Evolutionary conservation across 2,888 invertebrate genomes (phyloP), one percentile per base, ranked within the genome.

Genomic region (Thereva nobilitata): DNA sequence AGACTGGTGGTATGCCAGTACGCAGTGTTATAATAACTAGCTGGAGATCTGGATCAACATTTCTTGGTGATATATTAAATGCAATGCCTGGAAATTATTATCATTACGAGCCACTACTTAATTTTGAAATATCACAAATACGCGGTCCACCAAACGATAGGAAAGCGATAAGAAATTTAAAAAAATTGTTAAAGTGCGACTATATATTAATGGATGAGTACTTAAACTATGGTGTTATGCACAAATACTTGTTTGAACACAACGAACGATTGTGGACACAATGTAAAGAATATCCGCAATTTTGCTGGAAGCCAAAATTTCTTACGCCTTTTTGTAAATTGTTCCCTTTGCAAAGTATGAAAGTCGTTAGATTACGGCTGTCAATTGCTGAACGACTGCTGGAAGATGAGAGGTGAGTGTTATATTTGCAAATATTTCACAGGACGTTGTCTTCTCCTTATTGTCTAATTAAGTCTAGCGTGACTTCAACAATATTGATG

Each of bases 1-100:
- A 89, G 72, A 83, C 85, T 47, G 86, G 86, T 49, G 93, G 93
- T 9, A 84, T 82, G 67, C 93, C 93, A 4, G 77, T 92, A 67
- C 84, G 90, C 71, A 92, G 89, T 78, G 79, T 94, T 54, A 88
- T 95, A 71, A 82, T 93, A 68, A 92, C 93, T n/a, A 92, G 92
- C 9, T 95, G 94, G 93, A 85, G 95, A 72, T 92, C 93, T 4
- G 95, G 95, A 5, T 93, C 94, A 23, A 94, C 94, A 42, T 95
- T 95, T 78, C 84, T 95, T 61, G 94, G 93, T 64, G 93, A 93
- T 76, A 86, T 93, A 50, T 78, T 94, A 54, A 92, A 92, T 78
- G 85, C 92, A 37, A 86, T 93, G 77, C 93, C 94, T 12, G 93
- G 88, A 40, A 94, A 90, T 78, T 95, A 86, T 80, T 95, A 94